Percentiles rank a stretch among this genome's conserved stretches.
Evolutionary conservation across 2,888 invertebrate genomes (phyloP).

Genomic region (Ormia ochracea): DNA sequence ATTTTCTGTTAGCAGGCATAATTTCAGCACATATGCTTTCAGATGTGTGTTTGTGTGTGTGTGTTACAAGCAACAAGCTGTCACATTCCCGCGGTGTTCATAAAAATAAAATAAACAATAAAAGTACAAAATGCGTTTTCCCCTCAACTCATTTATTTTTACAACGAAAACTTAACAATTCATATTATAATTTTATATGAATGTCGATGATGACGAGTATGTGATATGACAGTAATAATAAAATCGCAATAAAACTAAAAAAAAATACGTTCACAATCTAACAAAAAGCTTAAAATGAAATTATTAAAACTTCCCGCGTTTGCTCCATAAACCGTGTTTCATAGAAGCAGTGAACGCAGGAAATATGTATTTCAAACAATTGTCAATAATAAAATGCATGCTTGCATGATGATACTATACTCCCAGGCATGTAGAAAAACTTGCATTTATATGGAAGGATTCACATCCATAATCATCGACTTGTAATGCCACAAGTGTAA

Average conservation of each 20-base stretch:
- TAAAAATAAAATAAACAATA: slow-evolving; percentile 65
- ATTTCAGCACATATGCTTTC: slow-evolving; percentile 1
- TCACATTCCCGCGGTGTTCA: slow-evolving; percentile 73
- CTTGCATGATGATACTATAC: slow-evolving; percentile 7
- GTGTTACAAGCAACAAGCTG: slow-evolving; percentile 70
- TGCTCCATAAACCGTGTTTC: background rate
- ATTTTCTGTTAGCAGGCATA: slow-evolving; percentile 23
- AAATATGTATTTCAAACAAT: slow-evolving; percentile 47
- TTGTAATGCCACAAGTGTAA: background rate
- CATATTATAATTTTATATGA: slow-evolving; percentile 23
- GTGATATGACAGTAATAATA: slow-evolving; percentile 51
- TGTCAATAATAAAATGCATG: slow-evolving; percentile 70
- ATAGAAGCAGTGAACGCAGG: background rate
- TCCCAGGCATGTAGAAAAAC: background rate
- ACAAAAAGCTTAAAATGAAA: background rate
- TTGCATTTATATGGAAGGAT: background rate
- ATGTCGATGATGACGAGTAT: slow-evolving; percentile 39
- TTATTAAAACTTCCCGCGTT: background rate
- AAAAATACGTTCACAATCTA: slow-evolving; percentile 1
- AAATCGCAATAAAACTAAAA: slow-evolving; percentile 33
- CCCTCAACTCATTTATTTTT: background rate
- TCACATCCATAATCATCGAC: background rate
- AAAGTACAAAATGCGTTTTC: slow-evolving; percentile 14
- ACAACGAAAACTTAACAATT: slow-evolving; percentile 24
- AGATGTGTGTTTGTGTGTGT: background rate